Conservation (phyloP, 2,888 invertebrate genomes). For the Zaprionus bogoriensis region DNA sequence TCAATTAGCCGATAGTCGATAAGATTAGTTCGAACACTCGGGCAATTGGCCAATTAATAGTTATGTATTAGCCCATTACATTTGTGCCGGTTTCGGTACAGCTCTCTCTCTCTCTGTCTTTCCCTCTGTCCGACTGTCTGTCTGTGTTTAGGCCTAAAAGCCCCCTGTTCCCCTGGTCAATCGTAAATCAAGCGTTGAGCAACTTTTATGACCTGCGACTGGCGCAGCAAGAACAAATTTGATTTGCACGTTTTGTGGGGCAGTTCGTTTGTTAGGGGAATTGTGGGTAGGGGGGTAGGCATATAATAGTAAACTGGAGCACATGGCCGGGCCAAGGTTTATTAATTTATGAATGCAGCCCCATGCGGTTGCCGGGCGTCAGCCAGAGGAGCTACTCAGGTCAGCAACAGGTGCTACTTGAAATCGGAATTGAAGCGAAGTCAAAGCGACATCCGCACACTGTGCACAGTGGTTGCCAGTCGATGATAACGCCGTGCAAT, state of each 20-base stretch:
- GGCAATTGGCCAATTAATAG: constrained; percentile 52
- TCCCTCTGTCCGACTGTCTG: background rate
- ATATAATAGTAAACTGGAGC: too few relatives aligned
- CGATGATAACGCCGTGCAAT: background rate
- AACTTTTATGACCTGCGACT: constrained; percentile 20
- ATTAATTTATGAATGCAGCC: constrained; percentile 40
- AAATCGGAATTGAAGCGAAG: constrained; percentile 4
- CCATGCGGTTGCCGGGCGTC: constrained; percentile 28
- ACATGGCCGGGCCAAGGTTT: constrained; percentile 8
- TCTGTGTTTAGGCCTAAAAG: background rate
- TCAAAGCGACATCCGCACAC: background rate
- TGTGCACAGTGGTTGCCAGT: constrained; percentile 19
- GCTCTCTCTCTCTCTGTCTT: too few relatives aligned
- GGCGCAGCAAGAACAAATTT: too few relatives aligned
- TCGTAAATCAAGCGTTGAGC: constrained; percentile 31
- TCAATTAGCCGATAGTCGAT: constrained; percentile 26
- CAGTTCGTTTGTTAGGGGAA: too few relatives aligned
- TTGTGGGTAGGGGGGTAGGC: too few relatives aligned
- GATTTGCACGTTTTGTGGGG: too few relatives aligned
- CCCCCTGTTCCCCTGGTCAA: background rate
- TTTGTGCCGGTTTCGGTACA: background rate
- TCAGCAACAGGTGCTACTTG: constrained; percentile 12
- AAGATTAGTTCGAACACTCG: constrained; percentile 38
- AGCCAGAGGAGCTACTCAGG: background rate
- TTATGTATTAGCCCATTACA: constrained; percentile 15